Percentiles rank a stretch among this genome's conserved stretches.
These are phyloP conservation scores for Sphinx pinastri DNA, from an alignment of 2,888 invertebrate species.

Conservation along the genomic window DNA sequence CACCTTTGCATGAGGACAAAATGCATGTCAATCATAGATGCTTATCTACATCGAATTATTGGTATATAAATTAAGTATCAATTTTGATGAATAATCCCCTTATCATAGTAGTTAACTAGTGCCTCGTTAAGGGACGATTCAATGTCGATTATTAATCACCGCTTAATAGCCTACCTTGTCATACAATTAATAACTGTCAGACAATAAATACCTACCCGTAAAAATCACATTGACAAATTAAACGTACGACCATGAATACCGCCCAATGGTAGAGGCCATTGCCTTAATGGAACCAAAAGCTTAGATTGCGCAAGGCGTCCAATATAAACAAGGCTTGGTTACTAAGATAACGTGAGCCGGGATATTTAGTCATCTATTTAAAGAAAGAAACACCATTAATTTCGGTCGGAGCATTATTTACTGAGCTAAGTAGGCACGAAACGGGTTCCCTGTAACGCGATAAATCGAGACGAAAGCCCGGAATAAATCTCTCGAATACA, in stretches of 20 bases:
- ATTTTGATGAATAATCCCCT: neutral
- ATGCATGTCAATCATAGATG: too few species aligned
- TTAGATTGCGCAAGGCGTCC: slow-evolving; percentile 71
- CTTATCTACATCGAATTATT: too few species aligned
- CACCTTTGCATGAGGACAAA: too few species aligned
- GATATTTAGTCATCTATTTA: slow-evolving; percentile 83
- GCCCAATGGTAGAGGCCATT: slow-evolving; percentile 49
- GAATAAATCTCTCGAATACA: slow-evolving; percentile 78
- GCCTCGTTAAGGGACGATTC: neutral
- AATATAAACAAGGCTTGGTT: slow-evolving; percentile 70
- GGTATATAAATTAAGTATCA: neutral
- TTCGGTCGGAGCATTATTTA: slow-evolving; percentile 78
- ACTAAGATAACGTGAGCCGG: slow-evolving; percentile 72
- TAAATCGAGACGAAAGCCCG: slow-evolving; percentile 77
- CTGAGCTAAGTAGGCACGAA: slow-evolving; percentile 79
- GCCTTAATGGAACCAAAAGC: slow-evolving; percentile 68
- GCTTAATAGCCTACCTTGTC: neutral
- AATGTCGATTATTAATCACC: neutral
- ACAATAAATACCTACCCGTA: slow-evolving; percentile 8
- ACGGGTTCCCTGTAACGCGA: slow-evolving; percentile 77
- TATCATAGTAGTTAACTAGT: slow-evolving; percentile 21
- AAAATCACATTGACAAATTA: slow-evolving; percentile 32
- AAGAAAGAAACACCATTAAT: slow-evolving; percentile 79
- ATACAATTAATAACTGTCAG: neutral
- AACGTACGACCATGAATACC: slow-evolving; percentile 35